Conservation (phyloP, 2,113 vertebrate species). For the Orcinus orca region DNA sequence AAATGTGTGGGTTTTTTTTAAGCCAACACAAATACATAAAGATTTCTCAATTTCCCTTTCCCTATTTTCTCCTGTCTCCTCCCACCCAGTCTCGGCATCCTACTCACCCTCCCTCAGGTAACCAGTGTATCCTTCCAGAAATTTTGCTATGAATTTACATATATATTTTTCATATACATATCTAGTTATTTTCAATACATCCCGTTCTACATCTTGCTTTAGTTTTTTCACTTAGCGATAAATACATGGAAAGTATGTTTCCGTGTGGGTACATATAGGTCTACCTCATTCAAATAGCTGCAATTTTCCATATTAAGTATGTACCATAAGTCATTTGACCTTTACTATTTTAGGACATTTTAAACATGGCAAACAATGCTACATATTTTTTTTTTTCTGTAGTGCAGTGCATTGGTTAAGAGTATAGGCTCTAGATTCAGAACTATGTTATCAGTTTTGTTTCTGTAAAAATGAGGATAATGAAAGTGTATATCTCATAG, state of each 20-base stretch:
- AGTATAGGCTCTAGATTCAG: background rate
- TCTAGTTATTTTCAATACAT: background rate
- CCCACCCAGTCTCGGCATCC: accelerated
- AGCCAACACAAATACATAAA: background rate
- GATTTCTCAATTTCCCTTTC: background rate
- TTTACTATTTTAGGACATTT: background rate
- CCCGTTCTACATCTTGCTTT: background rate
- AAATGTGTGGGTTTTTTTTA: background rate
- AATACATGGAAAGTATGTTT: background rate
- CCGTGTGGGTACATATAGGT: background rate
- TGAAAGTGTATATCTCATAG: background rate
- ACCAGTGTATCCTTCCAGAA: background rate
- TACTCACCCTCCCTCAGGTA: background rate
- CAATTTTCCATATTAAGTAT: background rate
- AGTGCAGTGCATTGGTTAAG: background rate
- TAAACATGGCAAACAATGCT: background rate
- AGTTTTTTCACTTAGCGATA: background rate
- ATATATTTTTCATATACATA: background rate
- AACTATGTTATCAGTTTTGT: background rate
- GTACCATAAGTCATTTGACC: background rate
- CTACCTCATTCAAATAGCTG: background rate
- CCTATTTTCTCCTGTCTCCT: background rate
- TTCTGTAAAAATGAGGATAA: background rate
- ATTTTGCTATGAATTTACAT: background rate
- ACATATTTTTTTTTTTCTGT: background rate